These are phyloP conservation scores for Nycteola revayana DNA, from an alignment of 2,888 invertebrate species.

Conservation along the genomic window DNA sequence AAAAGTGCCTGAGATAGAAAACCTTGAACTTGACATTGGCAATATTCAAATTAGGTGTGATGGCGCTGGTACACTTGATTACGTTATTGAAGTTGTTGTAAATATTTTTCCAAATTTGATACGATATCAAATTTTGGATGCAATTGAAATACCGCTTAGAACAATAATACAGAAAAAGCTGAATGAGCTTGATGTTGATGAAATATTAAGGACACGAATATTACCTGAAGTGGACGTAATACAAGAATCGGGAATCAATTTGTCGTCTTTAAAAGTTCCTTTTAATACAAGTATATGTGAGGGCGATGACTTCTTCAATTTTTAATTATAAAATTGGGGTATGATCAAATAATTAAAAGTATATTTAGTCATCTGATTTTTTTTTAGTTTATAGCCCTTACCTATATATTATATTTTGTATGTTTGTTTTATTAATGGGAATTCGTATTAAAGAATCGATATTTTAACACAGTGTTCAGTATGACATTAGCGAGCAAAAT, in stretches of 20 bases:
- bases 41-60: slow-evolving; percentile 92
- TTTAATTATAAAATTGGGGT: slow-evolving; percentile 44
- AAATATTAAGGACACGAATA: slow-evolving; percentile 84
- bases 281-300: slow-evolving; percentile 47
- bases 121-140: slow-evolving; percentile 93
- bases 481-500: too few species aligned
- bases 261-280: slow-evolving; percentile 55
- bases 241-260: slow-evolving; percentile 69
- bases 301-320: slow-evolving; percentile 75
- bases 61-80: slow-evolving; percentile 94
- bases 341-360: too few species aligned
- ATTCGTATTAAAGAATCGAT: too few species aligned
- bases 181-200: slow-evolving; percentile 88
- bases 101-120: slow-evolving; percentile 93
- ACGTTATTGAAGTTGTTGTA: slow-evolving; percentile 88
- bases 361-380: too few species aligned
- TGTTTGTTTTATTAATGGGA: too few species aligned
- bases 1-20: slow-evolving; percentile 86
- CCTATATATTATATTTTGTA: too few species aligned
- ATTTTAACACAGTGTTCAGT: too few species aligned
- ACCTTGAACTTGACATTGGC: slow-evolving; percentile 89
- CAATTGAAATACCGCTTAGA: slow-evolving; percentile 89
- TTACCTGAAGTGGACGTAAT: slow-evolving; percentile 85
- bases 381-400: too few species aligned
- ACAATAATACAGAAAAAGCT: slow-evolving; percentile 88